These are phyloP conservation scores for Crocodylus rhombifer DNA, from an alignment of 2,797 vertebrate genomes.

Conservation along the genomic window DNA sequence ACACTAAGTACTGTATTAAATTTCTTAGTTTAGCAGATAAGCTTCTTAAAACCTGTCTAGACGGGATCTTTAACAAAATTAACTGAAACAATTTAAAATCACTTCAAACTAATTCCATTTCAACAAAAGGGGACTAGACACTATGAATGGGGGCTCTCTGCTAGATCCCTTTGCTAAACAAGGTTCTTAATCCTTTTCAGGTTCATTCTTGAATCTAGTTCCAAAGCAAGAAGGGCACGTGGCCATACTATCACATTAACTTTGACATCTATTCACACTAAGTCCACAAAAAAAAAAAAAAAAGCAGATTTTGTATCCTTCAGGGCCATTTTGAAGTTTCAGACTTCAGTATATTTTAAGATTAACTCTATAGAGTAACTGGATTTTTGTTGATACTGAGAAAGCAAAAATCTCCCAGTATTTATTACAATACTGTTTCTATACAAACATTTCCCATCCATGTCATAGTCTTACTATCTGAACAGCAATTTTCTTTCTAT, in stretches of 20 bases:
- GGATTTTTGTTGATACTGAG: background rate
- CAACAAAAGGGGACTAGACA: background rate
- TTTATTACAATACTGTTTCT: background rate
- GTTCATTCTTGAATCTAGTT: background rate
- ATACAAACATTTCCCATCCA: background rate
- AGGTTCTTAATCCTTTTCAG: background rate
- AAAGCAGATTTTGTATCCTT: background rate
- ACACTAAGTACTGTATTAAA: fast-evolving
- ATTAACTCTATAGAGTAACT: background rate
- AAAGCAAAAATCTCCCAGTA: background rate
- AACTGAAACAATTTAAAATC: background rate
- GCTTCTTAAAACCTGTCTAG: background rate
- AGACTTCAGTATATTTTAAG: background rate
- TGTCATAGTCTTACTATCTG: background rate
- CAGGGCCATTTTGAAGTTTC: background rate
- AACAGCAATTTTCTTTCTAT: background rate
- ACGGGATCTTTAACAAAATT: background rate
- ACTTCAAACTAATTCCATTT: background rate
- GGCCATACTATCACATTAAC: background rate
- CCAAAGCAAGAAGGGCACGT: background rate
- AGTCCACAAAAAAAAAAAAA: background rate
- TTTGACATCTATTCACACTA: background rate
- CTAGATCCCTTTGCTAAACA: background rate
- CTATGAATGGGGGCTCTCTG: background rate
- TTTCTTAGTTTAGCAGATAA: background rate